Evolutionary conservation across 1,140 invertebrate species (phyloP).

Genomic region (Sweltsa coloradensis): DNA sequence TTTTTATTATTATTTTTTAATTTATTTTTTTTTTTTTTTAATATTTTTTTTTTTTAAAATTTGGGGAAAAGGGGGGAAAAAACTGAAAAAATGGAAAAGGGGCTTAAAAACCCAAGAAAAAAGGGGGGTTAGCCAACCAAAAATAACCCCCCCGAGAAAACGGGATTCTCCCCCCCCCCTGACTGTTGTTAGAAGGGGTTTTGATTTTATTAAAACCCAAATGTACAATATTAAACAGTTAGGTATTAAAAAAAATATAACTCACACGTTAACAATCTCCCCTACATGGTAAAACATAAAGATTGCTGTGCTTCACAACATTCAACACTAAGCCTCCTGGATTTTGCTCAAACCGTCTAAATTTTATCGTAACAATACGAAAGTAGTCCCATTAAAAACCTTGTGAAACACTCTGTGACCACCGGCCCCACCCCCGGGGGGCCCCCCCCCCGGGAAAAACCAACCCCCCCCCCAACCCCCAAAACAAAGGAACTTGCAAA

Average conservation of each 20-base stretch:
- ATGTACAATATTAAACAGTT: too few species aligned
- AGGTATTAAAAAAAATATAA: constrained; percentile 4
- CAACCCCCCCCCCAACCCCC: constrained; percentile 43
- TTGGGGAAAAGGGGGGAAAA: too few species aligned
- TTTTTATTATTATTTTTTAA: too few species aligned
- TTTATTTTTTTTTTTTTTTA: too few species aligned
- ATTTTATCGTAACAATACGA: constrained; percentile 41
- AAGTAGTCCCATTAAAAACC: constrained; percentile 50
- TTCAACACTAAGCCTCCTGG: constrained; percentile 39
- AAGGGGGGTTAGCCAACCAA: too few species aligned
- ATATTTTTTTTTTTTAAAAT: too few species aligned
- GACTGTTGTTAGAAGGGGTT: too few species aligned
- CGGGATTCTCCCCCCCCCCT: too few species aligned
- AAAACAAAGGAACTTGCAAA: constrained; percentile 37
- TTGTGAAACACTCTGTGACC: constrained; percentile 31
- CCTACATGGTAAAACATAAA: constrained; percentile 42
- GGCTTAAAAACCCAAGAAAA: too few species aligned
- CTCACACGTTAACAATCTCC: constrained; percentile 44
- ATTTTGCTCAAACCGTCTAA: constrained; percentile 39
- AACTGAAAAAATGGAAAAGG: too few species aligned
- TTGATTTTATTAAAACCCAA: too few species aligned
- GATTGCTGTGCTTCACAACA: constrained; percentile 46
- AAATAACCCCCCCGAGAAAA: too few species aligned
- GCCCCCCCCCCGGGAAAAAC: constrained; percentile 39
- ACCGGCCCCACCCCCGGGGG: constrained; percentile 34